Base-by-base conservation (phyloP, 2,888 invertebrate genomes). In the Drosophila nigricruria region DNA sequence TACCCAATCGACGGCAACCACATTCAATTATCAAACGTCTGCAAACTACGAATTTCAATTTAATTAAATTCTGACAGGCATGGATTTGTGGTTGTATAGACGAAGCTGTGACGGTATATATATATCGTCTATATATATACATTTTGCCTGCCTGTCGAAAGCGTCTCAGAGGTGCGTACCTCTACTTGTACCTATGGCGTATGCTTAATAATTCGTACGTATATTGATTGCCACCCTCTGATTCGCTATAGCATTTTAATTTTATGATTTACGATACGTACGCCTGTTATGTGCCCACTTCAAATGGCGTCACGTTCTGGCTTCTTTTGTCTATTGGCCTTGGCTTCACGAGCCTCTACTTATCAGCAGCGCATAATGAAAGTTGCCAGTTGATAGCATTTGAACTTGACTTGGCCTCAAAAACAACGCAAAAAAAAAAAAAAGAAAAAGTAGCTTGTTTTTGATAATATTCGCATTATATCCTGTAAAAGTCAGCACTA, bases 251-350 rank as follows among this genome's bases (percentile, higher is more conserved):
- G 20, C 32, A 50, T 71, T 71, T 6, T 27, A 60, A 56, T 70
- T 69, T 61, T 34, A 42, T 77, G 66, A 77, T 69, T 76, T 73
- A 76, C 53, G 72, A 54, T 71, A n/a, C 23, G 3, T 43, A 32
- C 18, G n/a, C n/a, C 38, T 36, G 38, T 49, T 58, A 16, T 49
- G 32, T 14, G 10, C 18, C n/a, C 12, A 47, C 57, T 50, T 50
- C 60, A 68, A 68, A 58, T 76, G 73, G 69, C 73, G 63, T 72
- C 76, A 76, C 76, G 76, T 73, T 64, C 45, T 50, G 32, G 3
- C 9, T 53, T n/a, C 23, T 36, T 49, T 52, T 68, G 59, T 58
- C 59, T 65, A 56, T 20, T 61, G 23, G 20, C 36, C 20, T 52
- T 45, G 50, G 45, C 40, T 49, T 1, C 30, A 23, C 16, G 18